Percentiles rank a stretch among this genome's conserved stretches.
These are phyloP conservation scores for Oithona nana DNA, from an alignment of 2,888 invertebrate species.

Conservation along the genomic window DNA sequence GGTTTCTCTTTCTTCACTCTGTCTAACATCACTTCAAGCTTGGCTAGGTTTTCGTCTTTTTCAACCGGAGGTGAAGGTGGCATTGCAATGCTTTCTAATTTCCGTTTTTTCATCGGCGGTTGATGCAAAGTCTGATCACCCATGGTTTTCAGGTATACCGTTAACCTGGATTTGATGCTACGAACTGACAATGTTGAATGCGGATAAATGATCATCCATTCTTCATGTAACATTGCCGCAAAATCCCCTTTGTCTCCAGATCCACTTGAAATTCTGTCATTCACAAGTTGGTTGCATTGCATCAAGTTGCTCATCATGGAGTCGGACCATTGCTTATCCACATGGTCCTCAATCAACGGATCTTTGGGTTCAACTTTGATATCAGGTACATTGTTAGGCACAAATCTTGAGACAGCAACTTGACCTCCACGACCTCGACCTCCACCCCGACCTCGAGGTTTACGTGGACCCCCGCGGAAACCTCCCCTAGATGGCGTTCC, in stretches of 20 bases:
- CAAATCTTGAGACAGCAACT: background rate
- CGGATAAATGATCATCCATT: conserved; percentile 8
- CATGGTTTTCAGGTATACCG: background rate
- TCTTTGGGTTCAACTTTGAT: background rate
- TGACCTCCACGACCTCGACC: background rate
- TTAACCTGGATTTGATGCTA: conserved; percentile 3
- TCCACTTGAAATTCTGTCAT: background rate
- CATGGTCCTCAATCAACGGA: background rate
- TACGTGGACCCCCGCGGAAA: too few relatives aligned
- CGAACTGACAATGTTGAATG: conserved; percentile 5
- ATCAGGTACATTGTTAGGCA: background rate
- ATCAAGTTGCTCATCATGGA: conserved; percentile 2
- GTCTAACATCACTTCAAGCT: background rate
- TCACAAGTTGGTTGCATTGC: background rate
- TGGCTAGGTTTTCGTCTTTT: background rate
- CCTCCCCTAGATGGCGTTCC: too few relatives aligned
- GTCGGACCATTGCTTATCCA: background rate
- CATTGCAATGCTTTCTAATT: too few relatives aligned
- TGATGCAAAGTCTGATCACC: background rate
- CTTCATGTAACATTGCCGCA: background rate
- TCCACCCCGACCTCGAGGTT: background rate
- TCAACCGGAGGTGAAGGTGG: background rate
- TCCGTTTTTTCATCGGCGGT: background rate
- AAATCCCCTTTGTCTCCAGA: background rate
- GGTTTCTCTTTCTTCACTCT: background rate